These are phyloP conservation scores for Dasysyrphus tricinctus DNA, from an alignment of 2,888 invertebrate species.

Conservation along the genomic window DNA sequence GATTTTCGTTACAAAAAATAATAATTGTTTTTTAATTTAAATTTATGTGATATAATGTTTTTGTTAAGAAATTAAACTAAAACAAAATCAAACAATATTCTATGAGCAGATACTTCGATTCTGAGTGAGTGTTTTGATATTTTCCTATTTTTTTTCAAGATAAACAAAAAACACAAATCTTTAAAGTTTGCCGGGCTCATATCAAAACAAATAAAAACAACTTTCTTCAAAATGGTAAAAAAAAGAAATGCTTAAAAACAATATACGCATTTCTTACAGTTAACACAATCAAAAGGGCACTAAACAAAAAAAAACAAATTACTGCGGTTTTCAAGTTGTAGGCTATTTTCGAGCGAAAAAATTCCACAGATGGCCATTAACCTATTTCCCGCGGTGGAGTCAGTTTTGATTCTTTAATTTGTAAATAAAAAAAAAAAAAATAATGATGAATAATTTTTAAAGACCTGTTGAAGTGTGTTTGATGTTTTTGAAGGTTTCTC, in stretches of 20 bases:
- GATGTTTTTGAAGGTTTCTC: neutral
- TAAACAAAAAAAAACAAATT: neutral
- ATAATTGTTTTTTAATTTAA: neutral
- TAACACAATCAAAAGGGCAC: neutral
- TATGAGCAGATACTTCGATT: conserved; percentile 20
- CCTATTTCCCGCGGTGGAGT: neutral
- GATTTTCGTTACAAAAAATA: neutral
- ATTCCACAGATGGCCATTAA: neutral
- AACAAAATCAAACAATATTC: neutral
- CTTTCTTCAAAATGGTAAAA: neutral
- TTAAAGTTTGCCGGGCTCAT: neutral
- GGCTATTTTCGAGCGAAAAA: conserved; percentile 1
- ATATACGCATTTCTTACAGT: neutral
- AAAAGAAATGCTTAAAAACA: neutral
- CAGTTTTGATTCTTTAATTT: neutral
- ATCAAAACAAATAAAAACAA: neutral
- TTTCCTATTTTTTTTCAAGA: neutral
- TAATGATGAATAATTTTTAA: neutral
- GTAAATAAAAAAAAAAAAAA: neutral
- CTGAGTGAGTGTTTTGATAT: conserved; percentile 10
- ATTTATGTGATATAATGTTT: neutral
- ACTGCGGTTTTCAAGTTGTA: neutral
- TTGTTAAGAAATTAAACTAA: neutral
- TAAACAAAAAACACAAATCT: neutral
- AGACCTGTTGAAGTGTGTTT: neutral